Evolutionary conservation across 1,140 invertebrate species (phyloP), one percentile per base, ranked within the genome.

Genomic region (Bombus confusus): DNA sequence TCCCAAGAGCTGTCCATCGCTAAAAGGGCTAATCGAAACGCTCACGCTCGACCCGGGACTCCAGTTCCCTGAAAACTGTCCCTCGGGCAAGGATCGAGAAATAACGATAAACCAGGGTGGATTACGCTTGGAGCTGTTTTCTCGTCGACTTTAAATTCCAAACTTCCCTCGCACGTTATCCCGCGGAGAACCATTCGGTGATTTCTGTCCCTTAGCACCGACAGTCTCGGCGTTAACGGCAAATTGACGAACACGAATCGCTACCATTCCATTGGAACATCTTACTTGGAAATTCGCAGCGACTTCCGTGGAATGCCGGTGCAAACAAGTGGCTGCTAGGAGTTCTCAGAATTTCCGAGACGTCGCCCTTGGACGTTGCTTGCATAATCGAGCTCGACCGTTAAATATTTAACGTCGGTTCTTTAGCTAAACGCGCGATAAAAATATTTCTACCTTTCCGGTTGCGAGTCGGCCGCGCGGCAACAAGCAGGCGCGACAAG

Each of bases 281-380:
- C 18, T 34, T 76, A 76, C 74, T 76, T n/a, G 74, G 76, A 78
- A 78, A 78, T 66, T 43, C 22, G 59, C 76, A 66, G 15, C 39
- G 15, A 66, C 59, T 78, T 78, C 59, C 59, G 28, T 18, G 59
- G 37, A 78, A 66, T 41, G 76, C 15, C 57, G 57, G 57, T 62
- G 59, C 76, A 78, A 78, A 78, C 59, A 78, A 64, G 76, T 31
- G n/a, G n/a, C 73, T 43, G 43, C n/a, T 22, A 34, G n/a, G 18
- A 39, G 5, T 77, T 78, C 77, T 66, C 5, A 8, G 77, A 79
- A 68, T 25, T 43, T 43, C 34, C 25, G 31, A 79, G 62, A 68
- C 68, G 68, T 52, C 79, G 79, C 47, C 79, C 68, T 81, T 73
- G 79, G 68, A 81, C 79, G 68, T 73, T 59, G 79, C 47, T 81